Base-by-base conservation (phyloP, 2,797 vertebrate genomes). In the Hemitrygon akajei region DNA sequence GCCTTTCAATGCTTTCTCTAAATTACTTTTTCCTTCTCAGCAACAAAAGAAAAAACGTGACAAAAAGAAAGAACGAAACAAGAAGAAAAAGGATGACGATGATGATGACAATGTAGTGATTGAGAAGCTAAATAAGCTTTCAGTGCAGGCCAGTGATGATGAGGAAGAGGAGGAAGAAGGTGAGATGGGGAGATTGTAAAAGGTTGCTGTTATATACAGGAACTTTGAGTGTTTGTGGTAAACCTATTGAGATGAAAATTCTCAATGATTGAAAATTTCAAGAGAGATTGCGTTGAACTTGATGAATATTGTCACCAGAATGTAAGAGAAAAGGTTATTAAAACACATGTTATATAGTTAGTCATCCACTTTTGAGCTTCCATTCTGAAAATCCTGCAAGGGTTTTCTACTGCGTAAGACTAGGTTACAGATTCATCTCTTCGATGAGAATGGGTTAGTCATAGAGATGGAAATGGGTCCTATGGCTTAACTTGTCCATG, bases 1-100 rank as follows among this genome's bases (percentile, higher is more conserved):
- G 63, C 11, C 1, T 69, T 20, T 16, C 18, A 9, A 22, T 1
- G 18, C 34, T 60, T 20, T 69, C n/a, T 89, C 16, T 89, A 10
- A 89, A 34, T 20, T 7, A 34, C 34, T 66, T 58, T 89, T 63
- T 94, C 94, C 16, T 20, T 14, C 11, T 0, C 94, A 96, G 94
- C 95, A 97, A 93, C 97, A 97, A 95, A 98, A 98, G 95, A 98
- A 98, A 95, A 98, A 97, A 94, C 97, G 97, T 94, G 97, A 98
- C 63, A 95, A 97, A 0, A 95, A 96, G 76, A 97, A 97, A 94
- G 98, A 96, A 92, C 97, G 97, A 94, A 94, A 95, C 5, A 95
- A 96, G 94, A 95, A 95, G 14, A 97, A 95, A 66, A 97, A 95
- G 25, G 96, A 95, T 0, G 97, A 94, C 0, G 97, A 94, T 0